Base-by-base conservation (phyloP, 2,113 vertebrate genomes). In the Gavia stellata region DNA sequence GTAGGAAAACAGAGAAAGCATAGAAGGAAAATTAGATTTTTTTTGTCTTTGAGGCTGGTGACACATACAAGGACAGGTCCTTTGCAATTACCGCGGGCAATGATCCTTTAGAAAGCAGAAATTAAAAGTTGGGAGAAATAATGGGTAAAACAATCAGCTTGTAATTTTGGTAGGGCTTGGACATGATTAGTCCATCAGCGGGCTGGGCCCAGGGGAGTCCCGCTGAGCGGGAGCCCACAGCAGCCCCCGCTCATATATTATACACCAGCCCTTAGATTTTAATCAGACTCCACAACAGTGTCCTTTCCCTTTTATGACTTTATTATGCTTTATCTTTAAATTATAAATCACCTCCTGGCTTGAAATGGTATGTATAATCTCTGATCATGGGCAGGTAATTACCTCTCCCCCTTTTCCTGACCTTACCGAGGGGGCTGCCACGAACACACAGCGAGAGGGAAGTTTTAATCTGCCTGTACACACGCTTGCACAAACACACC, bases 51-150 rank as follows among this genome's bases (percentile, higher is more conserved):
- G 91, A 97, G 98, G 97, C 97, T 97, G 84, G 97, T 98, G 98
- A 97, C 97, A 98, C 96, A 98, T 98, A 98, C 99, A 98, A 99
- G 98, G 99, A 99, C 98, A 98, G 98, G 98, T 98, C 99, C 98
- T 98, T 98, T 98, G 98, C 98, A 99, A 99, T 99, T 99, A 99
- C 98, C 97, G 98, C 98, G 98, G 98, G 99, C 99, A 99, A 99
- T 99, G 99, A 99, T 99, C 98, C 99, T 99, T 98, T 98, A 96
- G 98, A 98, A 98, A 98, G 98, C 98, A 99, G 98, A 99, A 99
- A 99, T 99, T 99, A 99, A 99, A 99, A 99, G 99, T 99, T 99
- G 97, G 96, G 97, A 97, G 98, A 98, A 99, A 99, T 99, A 99
- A 99, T 99, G 98, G 98, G 98, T 98, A 98, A 98, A 99, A 99